Base-by-base conservation (phyloP, 2,888 invertebrate species). In the Xiphydria camelus region DNA sequence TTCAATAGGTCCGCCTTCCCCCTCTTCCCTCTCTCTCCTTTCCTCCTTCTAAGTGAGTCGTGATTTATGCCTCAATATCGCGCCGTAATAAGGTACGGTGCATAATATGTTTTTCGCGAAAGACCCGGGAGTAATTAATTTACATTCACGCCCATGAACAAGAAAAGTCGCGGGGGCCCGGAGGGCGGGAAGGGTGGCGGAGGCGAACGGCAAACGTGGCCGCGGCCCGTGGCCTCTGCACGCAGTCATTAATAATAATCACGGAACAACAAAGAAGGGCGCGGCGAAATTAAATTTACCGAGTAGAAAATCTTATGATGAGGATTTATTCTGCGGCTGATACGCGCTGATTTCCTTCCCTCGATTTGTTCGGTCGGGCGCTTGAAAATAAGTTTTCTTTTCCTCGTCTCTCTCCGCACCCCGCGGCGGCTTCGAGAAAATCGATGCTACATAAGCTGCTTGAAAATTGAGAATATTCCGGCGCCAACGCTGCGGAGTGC, bases 31-130 rank as follows among this genome's bases (percentile, higher is more conserved):
- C n/a, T n/a, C n/a, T n/a, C n/a, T n/a, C n/a, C n/a, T n/a, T n/a
- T n/a, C n/a, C n/a, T n/a, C n/a, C n/a, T n/a, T 61, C 64, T 62
- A 69, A 70, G 64, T 59, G 61, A 70, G 66, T 68, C 62, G 65
- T 70, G 69, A 73, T 73, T 73, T 72, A 73, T 70, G 66, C 64
- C 62, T 69, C 66, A 72, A 72, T 72, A 71, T 67, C 65, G 63
- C 59, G 56, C 49, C 61, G 62, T 70, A 72, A 71, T 70, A 71
- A 71, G 66, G 65, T 56, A 54, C 60, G 56, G 55, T 51, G 64
- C 54, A 57, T 65, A 62, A 68, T 68, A 68, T 69, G 70, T 72
- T 73, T 72, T 73, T 68, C 64, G 55, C 61, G 45, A 56, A 58
- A 53, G 43, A 45, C 55, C 48, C 59, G 49, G 40, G 58, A 57